Conservation (phyloP, 37 sponge, comb jelly and placozoan genomes). For the Aplysina aerophoba region DNA sequence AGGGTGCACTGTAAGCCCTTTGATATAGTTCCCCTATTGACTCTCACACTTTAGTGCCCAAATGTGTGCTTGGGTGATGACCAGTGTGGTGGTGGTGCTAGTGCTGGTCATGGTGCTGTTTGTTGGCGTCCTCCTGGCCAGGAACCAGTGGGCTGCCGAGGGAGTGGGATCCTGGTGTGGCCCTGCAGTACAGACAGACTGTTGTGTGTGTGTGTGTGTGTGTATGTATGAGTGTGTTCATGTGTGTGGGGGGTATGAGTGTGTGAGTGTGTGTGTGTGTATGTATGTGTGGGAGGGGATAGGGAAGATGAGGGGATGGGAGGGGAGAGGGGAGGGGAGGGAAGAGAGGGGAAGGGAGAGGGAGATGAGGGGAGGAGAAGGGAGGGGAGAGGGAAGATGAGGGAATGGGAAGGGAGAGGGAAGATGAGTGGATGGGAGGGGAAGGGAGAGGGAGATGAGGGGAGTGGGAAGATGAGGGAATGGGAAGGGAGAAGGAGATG, state of each 20-base stretch:
- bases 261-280: too few species aligned
- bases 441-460: neutral
- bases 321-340: neutral
- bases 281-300: neutral
- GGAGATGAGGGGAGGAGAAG: too few species aligned
- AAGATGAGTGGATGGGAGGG: neutral
- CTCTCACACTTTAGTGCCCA: neutral
- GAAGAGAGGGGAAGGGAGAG: neutral
- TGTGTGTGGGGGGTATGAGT: too few species aligned
- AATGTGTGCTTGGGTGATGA: conserved; percentile 39
- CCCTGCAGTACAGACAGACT: neutral
- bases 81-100: conserved; percentile 4
- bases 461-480: neutral
- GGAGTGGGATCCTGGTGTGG: conserved; percentile 19
- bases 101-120: conserved; percentile 35
- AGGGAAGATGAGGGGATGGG: too few species aligned
- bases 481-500: neutral
- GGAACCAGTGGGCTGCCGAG: conserved; percentile 38
- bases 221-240: too few species aligned
- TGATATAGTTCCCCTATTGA: too few species aligned
- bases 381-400: neutral
- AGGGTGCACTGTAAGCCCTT: too few species aligned
- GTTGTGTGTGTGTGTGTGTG: too few species aligned
- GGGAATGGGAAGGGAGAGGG: neutral
- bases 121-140: conserved; percentile 43